Conservation (phyloP, 2,113 vertebrate genomes). For the Nipponia nippon region DNA sequence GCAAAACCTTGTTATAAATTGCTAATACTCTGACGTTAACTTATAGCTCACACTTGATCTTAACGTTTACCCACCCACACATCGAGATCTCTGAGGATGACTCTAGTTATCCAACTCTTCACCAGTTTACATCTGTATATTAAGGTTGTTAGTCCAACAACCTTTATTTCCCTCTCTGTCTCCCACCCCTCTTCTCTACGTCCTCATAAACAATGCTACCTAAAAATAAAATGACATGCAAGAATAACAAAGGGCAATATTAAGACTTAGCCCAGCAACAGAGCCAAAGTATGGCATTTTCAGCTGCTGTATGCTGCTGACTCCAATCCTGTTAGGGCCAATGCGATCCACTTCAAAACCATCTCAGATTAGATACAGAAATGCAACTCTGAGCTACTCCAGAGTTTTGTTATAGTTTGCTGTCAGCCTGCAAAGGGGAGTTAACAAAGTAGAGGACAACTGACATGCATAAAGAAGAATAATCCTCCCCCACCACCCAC, state of each 20-base stretch:
- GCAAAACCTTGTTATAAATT: not conserved
- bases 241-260: not conserved
- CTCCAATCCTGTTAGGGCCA: not conserved
- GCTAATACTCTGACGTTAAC: not conserved
- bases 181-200: not conserved
- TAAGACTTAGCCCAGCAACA: not conserved
- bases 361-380: not conserved
- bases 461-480: fast-evolving
- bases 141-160: not conserved
- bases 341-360: not conserved
- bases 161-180: not conserved
- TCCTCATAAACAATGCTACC: not conserved
- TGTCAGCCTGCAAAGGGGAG: not conserved
- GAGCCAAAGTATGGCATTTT: not conserved
- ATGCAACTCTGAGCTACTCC: not conserved
- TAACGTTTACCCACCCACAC: not conserved
- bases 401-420: not conserved
- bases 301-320: not conserved
- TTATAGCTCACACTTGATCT: not conserved
- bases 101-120: not conserved
- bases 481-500: not conserved
- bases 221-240: not conserved
- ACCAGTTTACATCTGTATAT: not conserved
- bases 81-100: not conserved
- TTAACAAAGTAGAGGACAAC: not conserved